phyloP scores from a whole-genome alignment of 2,888 invertebrate species.

The Epinotia nisella region DNA sequence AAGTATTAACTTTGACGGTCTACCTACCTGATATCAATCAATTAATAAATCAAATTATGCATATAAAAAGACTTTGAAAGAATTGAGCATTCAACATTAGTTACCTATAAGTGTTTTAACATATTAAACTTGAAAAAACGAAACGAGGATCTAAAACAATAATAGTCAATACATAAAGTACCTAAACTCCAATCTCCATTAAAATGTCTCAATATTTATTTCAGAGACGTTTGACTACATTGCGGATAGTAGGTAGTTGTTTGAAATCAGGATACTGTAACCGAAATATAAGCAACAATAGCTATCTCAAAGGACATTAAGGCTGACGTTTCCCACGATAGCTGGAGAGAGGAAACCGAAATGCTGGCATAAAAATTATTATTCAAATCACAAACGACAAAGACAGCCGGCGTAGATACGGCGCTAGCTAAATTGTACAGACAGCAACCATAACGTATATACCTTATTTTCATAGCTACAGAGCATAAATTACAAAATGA shows the following conservation, averaged over 20 bases:
- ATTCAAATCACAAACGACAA: constrained; percentile 80
- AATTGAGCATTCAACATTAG: too few relatives aligned
- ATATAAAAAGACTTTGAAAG: too few relatives aligned
- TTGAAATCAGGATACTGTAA: constrained; percentile 51
- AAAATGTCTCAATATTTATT: background rate
- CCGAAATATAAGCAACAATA: constrained; percentile 56
- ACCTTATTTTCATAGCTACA: constrained; percentile 27
- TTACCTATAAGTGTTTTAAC: background rate
- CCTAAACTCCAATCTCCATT: background rate
- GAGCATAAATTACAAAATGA: constrained; percentile 13
- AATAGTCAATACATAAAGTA: background rate
- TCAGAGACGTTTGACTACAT: constrained; percentile 4
- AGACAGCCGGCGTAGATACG: constrained; percentile 66
- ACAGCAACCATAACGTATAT: constrained; percentile 11
- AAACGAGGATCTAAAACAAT: background rate
- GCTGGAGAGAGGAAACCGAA: constrained; percentile 80
- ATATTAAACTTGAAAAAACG: background rate
- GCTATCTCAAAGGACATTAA: constrained; percentile 72
- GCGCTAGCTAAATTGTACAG: constrained; percentile 80
- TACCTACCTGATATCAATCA: too few relatives aligned
- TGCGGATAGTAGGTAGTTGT: background rate
- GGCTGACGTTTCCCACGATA: constrained; percentile 80
- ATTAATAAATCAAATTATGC: too few relatives aligned
- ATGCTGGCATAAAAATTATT: constrained; percentile 81
- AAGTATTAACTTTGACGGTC: too few relatives aligned